These are phyloP conservation scores for Tinea trinotella DNA, from an alignment of 2,888 invertebrate species.

Conservation along the genomic window DNA sequence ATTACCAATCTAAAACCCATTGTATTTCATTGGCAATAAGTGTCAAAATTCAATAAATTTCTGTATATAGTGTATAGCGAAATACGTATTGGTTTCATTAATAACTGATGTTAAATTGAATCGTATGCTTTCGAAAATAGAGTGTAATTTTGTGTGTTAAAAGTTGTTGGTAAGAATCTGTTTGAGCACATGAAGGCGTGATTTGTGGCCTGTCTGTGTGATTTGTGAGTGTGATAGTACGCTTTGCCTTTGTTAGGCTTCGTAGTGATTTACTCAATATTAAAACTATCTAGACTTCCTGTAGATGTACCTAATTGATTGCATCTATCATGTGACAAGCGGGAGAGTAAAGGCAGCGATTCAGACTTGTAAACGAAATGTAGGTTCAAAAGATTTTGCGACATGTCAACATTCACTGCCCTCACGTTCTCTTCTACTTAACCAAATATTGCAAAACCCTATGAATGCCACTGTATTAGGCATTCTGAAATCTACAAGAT, in stretches of 20 bases:
- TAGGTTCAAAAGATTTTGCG: too few species aligned
- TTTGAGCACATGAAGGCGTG: slow-evolving; percentile 24
- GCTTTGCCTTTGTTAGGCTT: not conserved
- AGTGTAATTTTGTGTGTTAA: not conserved
- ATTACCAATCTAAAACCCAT: not conserved
- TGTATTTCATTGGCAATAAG: not conserved
- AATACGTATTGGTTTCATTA: not conserved
- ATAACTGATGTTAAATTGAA: not conserved
- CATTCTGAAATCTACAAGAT: too few species aligned
- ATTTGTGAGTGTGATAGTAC: slow-evolving; percentile 28
- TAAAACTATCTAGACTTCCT: too few species aligned
- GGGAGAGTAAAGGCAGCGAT: too few species aligned
- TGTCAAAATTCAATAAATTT: not conserved
- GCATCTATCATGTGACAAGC: too few species aligned
- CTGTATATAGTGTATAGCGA: not conserved
- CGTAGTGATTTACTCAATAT: too few species aligned
- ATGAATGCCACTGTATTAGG: too few species aligned
- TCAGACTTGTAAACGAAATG: too few species aligned
- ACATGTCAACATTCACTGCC: too few species aligned
- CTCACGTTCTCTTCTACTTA: too few species aligned
- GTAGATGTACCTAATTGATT: too few species aligned
- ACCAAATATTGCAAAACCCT: too few species aligned
- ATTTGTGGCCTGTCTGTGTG: slow-evolving; percentile 28
- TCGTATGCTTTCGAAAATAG: not conserved
- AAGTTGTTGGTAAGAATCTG: not conserved